Evolutionary conservation across 1,140 invertebrate genomes (phyloP), one percentile per base, ranked within the genome.

Genomic region (Linepithema humile): DNA sequence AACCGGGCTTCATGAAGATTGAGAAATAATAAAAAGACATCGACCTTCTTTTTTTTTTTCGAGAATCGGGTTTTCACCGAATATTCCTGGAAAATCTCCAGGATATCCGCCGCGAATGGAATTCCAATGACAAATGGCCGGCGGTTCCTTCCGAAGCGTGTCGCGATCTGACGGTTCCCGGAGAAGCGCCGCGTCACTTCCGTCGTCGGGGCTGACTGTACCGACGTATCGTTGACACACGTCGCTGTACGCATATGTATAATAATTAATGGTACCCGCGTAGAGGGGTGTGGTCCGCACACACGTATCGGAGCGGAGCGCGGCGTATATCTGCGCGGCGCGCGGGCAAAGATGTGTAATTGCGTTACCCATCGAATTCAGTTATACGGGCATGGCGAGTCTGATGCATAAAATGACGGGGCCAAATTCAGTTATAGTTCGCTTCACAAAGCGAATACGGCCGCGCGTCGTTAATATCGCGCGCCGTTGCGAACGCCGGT

Each of bases 351-450:
- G 88, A 90, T 90, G 87, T 89, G 83, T 90, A 90, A 90, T 90
- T 90, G 88, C 85, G 85, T 90, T 90, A 90, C 88, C 88, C 85
- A 90, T 90, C 88, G 88, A 90, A 90, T 90, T 90, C 88, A 88
- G 88, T 90, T 90, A 90, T 89, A 89, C 88, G 72, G 82, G 88
- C 85, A 89, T 89, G 88, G 88, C 88, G 88, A 89, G 88, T 90
- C 88, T 90, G 88, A 90, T 90, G 88, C 88, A 90, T 90, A 90
- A 90, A 90, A 90, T 90, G 88, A 90, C 85, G 85, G 87, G 88
- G 85, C 88, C 87, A 90, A 90, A 89, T 90, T 89, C 88, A 88
- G 88, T 90, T 89, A 89, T 89, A 89, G 88, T 90, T 89, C 88
- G 88, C 88, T 89, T 90, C 88, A 90, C 88, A 90, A 89, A 89